These are phyloP conservation scores for Drosophila mercatorum DNA, from an alignment of 2,888 invertebrate genomes.

Conservation along the genomic window DNA sequence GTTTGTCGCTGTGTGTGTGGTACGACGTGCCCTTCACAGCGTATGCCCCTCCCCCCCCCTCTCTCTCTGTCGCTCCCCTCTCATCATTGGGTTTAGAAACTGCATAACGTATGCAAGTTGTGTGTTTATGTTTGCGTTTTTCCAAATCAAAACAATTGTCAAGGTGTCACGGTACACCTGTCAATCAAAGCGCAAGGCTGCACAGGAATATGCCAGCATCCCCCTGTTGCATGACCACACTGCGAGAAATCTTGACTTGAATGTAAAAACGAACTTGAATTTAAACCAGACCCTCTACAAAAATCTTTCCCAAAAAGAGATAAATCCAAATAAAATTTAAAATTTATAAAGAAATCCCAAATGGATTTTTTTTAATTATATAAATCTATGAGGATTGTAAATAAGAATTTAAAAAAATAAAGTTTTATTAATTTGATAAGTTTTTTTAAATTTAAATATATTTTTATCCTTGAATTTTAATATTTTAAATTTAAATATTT, in stretches of 20 bases:
- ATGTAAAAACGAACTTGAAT: not conserved
- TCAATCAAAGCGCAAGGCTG: conserved; percentile 51
- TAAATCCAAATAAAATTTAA: not conserved
- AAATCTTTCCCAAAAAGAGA: not conserved
- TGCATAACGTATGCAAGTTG: conserved; percentile 19
- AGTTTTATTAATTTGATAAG: too few relatives aligned
- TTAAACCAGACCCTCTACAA: not conserved
- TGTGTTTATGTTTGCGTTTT: conserved; percentile 13
- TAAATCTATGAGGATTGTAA: too few relatives aligned
- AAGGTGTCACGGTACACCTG: conserved; percentile 59
- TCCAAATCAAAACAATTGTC: conserved; percentile 62
- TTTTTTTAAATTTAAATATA: too few relatives aligned
- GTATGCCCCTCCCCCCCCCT: not conserved
- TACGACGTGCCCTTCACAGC: not conserved
- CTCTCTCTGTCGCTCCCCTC: not conserved
- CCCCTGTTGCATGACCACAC: conserved; percentile 10
- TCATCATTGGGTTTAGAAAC: conserved; percentile 8
- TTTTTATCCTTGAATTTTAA: too few relatives aligned
- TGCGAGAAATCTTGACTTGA: not conserved
- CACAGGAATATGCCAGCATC: conserved; percentile 3
- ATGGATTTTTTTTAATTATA: too few relatives aligned
- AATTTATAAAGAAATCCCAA: too few relatives aligned
- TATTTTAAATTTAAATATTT: too few relatives aligned
- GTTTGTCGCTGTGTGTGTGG: not conserved
- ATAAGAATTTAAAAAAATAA: too few relatives aligned